Base-by-base conservation (phyloP, 1,140 invertebrate genomes). In the Heliconius hermathena region DNA sequence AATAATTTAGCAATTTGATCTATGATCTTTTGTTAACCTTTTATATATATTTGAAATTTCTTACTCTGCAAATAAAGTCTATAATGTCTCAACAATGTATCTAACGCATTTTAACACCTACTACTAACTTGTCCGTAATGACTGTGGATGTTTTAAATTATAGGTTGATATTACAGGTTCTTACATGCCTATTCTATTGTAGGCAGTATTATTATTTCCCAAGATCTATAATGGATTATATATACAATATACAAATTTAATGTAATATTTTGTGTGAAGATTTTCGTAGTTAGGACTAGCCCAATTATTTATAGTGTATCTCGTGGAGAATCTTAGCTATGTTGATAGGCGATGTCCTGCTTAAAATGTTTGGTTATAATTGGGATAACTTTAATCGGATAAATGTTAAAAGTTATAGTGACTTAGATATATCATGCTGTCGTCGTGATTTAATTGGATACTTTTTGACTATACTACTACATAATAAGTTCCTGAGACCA, bases 1-100 rank as follows among this genome's bases (percentile, higher is more conserved):
- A 88, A 88, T 86, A 88, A 85, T 85, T 85, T 83, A 77, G 78
- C 84, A 81, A 83, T 87, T 85, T 85, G 84, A 85, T 66, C 26
- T 26, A 66, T 77, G 79, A 83, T 82, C 72, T 77, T 71, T 33
- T 8, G 33, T 49, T 33, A 8, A 70, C 22, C 16, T 71, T 18
- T 1, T 26, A 41, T 9, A 29, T 46, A 57, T 8, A 26, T 76
- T 46, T 71, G 38, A 76, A 11, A 60, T 22, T 70, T 76, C 38
- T 13, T 5, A 22, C 36, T 13, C 18, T 29, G 1, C 22, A 16
- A 76, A 71, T 76, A 76, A 76, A 46, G 60, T 46, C 22, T 22
- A n/a, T 38, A 70, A 71, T 20, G 20, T 66, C 3, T 66, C 29
- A 29, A 66, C 22, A 66, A 29, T 26, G 60, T 29, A 16, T 66